phyloP scores from a whole-genome alignment of 2,113 vertebrate genomes.

The Diadophis punctatus region DNA sequence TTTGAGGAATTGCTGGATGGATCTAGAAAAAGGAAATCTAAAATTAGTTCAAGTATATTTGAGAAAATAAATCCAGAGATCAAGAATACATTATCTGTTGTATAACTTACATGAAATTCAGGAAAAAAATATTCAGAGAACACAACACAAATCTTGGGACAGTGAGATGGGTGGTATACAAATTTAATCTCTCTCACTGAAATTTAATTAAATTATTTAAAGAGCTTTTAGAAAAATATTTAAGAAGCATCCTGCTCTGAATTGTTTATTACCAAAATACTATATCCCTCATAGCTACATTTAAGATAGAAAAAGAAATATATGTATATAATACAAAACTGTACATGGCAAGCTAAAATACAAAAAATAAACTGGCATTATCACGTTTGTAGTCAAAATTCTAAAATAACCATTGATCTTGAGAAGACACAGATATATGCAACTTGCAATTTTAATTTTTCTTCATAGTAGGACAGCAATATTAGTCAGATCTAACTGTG shows the following conservation, averaged over 20 bases:
- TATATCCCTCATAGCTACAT: background rate
- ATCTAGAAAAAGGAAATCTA: conserved; percentile 81
- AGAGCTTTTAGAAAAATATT: background rate
- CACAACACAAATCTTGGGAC: background rate
- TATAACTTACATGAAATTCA: background rate
- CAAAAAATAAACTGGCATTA: background rate
- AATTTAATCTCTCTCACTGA: background rate
- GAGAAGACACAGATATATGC: background rate
- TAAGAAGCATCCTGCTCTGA: background rate
- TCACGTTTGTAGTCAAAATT: background rate
- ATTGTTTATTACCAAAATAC: background rate
- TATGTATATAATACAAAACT: background rate
- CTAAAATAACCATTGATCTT: background rate
- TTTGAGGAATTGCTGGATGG: conserved; percentile 75
- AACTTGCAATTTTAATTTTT: background rate
- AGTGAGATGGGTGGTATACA: background rate
- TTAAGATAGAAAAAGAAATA: background rate
- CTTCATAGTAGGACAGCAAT: background rate
- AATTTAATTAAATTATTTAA: background rate
- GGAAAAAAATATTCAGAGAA: background rate
- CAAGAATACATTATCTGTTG: conserved; percentile 25
- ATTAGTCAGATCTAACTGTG: background rate
- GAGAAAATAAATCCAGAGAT: conserved; percentile 57
- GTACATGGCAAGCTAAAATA: background rate
- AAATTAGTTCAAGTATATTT: conserved; percentile 68